Evolutionary conservation across 2,797 vertebrate genomes (phyloP).

Genomic region (Cyprinella venusta): DNA sequence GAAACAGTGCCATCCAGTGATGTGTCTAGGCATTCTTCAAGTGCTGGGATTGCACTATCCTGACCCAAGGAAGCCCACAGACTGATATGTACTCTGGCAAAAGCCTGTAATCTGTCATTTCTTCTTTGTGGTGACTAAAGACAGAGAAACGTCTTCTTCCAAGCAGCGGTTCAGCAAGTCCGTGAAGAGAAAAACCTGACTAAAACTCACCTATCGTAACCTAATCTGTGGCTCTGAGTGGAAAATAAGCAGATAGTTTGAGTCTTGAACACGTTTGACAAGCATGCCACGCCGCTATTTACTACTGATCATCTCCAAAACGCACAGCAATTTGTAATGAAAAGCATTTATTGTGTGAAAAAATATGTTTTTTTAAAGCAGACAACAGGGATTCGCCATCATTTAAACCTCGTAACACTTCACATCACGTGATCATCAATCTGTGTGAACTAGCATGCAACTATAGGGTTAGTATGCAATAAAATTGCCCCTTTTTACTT

Average conservation of each 20-base stretch:
- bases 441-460: background rate
- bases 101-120: conserved; percentile 23
- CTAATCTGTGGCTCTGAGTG: background rate
- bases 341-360: background rate
- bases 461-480: background rate
- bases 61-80: conserved; percentile 15
- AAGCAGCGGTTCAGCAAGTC: background rate
- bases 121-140: conserved; percentile 21
- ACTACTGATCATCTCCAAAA: background rate
- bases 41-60: conserved; percentile 37
- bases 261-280: background rate
- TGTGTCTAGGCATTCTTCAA: conserved; percentile 92
- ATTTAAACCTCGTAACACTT: background rate
- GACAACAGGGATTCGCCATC: background rate
- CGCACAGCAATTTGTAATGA: background rate
- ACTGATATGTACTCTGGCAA: conserved; percentile 31
- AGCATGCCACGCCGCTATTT: background rate
- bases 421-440: background rate
- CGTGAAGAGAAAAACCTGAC: conserved; percentile 1
- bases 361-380: background rate
- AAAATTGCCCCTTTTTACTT: background rate
- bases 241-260: conserved; percentile 20
- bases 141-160: conserved; percentile 7
- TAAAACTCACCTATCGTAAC: conserved; percentile 24
- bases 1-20: conserved; percentile 99